phyloP scores from a whole-genome alignment of 2,888 invertebrate species.

The Drosophila percnosoma region DNA sequence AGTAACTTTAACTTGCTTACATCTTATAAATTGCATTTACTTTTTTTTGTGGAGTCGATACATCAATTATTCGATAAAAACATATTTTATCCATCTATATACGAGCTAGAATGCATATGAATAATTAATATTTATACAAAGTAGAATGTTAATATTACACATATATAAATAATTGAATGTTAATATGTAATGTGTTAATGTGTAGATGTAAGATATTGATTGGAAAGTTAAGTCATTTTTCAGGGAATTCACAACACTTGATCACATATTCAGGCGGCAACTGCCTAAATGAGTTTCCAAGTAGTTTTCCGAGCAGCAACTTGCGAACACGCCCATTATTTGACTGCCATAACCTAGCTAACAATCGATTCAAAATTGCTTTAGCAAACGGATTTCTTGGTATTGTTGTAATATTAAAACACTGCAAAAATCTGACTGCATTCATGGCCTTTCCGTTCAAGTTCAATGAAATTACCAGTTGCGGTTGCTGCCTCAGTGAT shows the following conservation, averaged over 20 bases:
- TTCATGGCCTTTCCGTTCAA: slow-evolving; percentile 75
- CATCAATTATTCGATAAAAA: background rate
- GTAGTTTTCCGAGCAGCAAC: slow-evolving; percentile 10
- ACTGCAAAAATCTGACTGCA: slow-evolving; percentile 73
- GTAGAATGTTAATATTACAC: background rate
- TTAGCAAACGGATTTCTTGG: slow-evolving; percentile 68
- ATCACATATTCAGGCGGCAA: background rate
- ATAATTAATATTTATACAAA: background rate
- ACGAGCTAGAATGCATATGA: background rate
- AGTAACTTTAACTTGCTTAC: slow-evolving; percentile 26
- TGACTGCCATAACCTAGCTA: slow-evolving; percentile 19
- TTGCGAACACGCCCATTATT: slow-evolving; percentile 43
- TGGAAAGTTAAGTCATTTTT: background rate
- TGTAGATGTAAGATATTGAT: background rate
- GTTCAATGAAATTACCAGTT: slow-evolving; percentile 81
- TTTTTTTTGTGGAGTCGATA: background rate
- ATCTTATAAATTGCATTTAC: slow-evolving; percentile 4
- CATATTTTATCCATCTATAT: background rate
- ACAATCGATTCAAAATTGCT: slow-evolving; percentile 44
- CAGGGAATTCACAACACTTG: background rate
- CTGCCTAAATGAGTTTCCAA: slow-evolving; percentile 11
- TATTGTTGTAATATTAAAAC: slow-evolving; percentile 68
- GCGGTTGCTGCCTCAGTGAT: slow-evolving; percentile 58
- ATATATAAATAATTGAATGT: slow-evolving; percentile 5
- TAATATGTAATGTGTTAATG: background rate